Evolutionary conservation across 2,888 invertebrate species (phyloP), one percentile per base, ranked within the genome.

Genomic region (Pherbina coryleti): DNA sequence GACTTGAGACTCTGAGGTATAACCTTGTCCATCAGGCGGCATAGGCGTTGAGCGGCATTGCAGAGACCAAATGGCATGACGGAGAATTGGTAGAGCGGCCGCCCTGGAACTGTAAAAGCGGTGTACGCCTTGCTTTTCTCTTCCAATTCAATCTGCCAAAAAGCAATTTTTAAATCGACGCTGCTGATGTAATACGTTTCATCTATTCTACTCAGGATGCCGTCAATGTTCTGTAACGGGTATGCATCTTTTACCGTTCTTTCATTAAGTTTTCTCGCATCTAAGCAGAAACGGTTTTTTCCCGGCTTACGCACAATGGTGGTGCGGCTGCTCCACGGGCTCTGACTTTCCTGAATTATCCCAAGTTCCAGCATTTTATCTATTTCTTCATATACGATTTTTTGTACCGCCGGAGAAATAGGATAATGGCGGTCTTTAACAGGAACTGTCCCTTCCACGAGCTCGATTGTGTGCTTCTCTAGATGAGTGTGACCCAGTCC

Each of bases 291-390:
- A n/a, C n/a, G n/a, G 9, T 19, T 71, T 28, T 78, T 73, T 0
- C 49, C 60, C 0, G 55, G 70, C 55, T 78, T 73, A 5, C 60
- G 55, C 7, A 73, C 69, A 3, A 67, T 28, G 1, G 84, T 81
- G 0, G 84, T 81, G 3, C 85, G 84, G 8, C 81, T 84, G 17
- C 81, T 81, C 85, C 85, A 86, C 3, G 81, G 78, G 49, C 84
- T 86, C 3, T 79, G 75, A 0, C 83, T 85, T 17, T 81, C 82
- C 66, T 86, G 85, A 0, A 87, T 81, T 0, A 87, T 80, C 7
- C 81, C 83, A 4, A 80, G 72, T 3, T 67, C 71, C 17, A 86
- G 44, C 85, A 87, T 86, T 17, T 31, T 64, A 34, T 64, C 64
- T 11, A 64, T 17, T 34, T 64, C 64, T 28, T 64, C 64, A 5